A percentile compares a stretch with the other conserved stretches of the same genome.
phyloP scores from a whole-genome alignment of 2,113 vertebrate species.

The Ophiodon elongatus region DNA sequence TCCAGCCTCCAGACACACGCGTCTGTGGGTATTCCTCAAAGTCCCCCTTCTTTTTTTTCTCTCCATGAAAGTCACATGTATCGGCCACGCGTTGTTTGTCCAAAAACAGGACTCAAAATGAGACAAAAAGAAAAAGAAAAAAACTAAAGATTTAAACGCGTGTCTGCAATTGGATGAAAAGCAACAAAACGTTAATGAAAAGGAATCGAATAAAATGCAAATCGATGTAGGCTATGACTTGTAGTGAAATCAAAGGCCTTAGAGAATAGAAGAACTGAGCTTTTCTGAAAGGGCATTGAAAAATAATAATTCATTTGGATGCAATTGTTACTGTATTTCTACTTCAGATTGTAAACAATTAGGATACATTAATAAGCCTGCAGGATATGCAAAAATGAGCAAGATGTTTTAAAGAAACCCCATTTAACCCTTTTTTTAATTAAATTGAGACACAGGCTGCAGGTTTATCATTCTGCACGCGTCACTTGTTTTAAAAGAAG shows the following conservation, averaged over 20 bases:
- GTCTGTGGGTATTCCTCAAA: constrained; percentile 64
- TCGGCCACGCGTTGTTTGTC: background rate
- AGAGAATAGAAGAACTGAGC: background rate
- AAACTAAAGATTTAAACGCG: background rate
- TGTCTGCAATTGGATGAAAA: background rate
- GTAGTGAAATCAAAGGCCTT: background rate
- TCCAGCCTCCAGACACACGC: constrained; percentile 49
- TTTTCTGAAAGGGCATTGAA: background rate
- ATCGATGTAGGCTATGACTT: background rate
- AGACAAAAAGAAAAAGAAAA: too few species aligned
- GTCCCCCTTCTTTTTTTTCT: background rate
- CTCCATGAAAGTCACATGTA: constrained; percentile 9
- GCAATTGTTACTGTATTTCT: background rate
- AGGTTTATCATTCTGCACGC: background rate
- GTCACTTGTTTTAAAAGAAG: background rate
- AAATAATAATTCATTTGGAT: background rate
- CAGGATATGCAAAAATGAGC: background rate
- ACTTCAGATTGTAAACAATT: background rate
- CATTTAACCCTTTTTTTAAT: too few species aligned
- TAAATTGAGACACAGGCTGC: background rate
- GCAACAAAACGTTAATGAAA: background rate
- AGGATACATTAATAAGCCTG: background rate
- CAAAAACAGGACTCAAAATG: background rate
- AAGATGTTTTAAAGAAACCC: background rate
- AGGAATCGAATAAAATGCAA: background rate